phyloP scores from a whole-genome alignment of 2,113 vertebrate genomes.

The Podilymbus podiceps region DNA sequence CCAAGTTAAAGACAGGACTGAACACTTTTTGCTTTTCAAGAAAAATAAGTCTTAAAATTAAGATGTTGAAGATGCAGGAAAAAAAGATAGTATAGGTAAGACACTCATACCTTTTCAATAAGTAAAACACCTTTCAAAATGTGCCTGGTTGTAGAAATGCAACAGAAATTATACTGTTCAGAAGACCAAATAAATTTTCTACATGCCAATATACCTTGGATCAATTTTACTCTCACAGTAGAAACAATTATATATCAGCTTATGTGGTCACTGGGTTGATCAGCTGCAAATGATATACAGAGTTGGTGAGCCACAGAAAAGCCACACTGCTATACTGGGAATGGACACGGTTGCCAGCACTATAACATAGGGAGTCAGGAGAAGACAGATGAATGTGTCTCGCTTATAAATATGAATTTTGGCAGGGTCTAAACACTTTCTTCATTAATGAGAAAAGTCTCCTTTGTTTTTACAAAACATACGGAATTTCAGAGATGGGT shows the following conservation, averaged over 20 bases:
- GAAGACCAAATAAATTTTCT: neutral
- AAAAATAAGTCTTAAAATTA: neutral
- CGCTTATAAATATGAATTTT: neutral
- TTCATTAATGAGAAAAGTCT: neutral
- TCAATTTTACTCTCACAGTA: neutral
- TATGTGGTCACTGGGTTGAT: neutral
- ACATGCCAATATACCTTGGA: neutral
- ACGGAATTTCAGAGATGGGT: neutral
- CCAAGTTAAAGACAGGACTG: neutral
- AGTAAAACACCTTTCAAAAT: neutral
- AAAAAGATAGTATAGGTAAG: neutral
- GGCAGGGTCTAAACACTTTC: neutral
- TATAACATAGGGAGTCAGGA: neutral
- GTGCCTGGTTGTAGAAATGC: neutral
- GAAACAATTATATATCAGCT: neutral
- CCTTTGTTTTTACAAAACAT: neutral
- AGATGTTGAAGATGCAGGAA: neutral
- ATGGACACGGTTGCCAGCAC: neutral
- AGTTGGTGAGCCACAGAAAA: neutral
- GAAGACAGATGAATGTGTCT: neutral
- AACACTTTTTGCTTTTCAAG: neutral
- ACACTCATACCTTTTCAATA: neutral
- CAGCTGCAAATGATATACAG: neutral
- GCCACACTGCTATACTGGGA: neutral
- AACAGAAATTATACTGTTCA: neutral